phyloP scores from a whole-genome alignment of 2,113 vertebrate genomes.

The Clarias macrocephalus region DNA sequence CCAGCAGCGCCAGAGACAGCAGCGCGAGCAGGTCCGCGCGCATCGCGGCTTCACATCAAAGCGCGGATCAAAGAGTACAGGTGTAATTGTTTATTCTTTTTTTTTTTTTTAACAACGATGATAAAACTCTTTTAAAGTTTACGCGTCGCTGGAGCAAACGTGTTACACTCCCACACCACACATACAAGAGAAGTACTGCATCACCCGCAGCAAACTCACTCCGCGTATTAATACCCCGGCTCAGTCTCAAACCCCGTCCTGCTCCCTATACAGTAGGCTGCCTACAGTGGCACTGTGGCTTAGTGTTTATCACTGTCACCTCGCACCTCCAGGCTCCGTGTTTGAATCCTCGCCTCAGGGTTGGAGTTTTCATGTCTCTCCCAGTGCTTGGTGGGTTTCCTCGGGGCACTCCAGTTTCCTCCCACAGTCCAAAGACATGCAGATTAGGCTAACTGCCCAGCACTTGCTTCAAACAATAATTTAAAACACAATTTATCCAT shows the following conservation, averaged over 20 bases:
- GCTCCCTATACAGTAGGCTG: background rate
- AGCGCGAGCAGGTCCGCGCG: constrained; percentile 77
- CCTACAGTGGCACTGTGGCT: too few relatives aligned
- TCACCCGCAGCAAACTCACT: background rate
- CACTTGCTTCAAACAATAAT: too few relatives aligned
- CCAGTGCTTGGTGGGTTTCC: too few relatives aligned
- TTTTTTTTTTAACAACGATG: background rate
- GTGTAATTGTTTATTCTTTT: background rate
- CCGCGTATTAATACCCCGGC: background rate
- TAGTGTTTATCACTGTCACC: too few relatives aligned
- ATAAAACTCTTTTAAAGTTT: background rate
- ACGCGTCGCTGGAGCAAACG: background rate
- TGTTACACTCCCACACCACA: background rate
- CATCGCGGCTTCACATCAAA: constrained; percentile 69
- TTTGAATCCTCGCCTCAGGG: too few relatives aligned
- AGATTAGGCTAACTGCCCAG: too few relatives aligned
- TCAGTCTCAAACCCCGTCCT: background rate
- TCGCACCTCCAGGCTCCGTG: too few relatives aligned
- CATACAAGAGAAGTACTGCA: background rate
- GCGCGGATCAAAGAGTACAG: background rate
- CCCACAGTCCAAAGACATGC: too few relatives aligned
- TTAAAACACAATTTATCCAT: too few relatives aligned
- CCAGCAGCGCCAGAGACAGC: constrained; percentile 76
- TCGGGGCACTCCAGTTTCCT: too few relatives aligned
- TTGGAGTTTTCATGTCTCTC: too few relatives aligned